Base-by-base conservation (phyloP, 2,797 vertebrate species). In the Protonibea diacanthus region DNA sequence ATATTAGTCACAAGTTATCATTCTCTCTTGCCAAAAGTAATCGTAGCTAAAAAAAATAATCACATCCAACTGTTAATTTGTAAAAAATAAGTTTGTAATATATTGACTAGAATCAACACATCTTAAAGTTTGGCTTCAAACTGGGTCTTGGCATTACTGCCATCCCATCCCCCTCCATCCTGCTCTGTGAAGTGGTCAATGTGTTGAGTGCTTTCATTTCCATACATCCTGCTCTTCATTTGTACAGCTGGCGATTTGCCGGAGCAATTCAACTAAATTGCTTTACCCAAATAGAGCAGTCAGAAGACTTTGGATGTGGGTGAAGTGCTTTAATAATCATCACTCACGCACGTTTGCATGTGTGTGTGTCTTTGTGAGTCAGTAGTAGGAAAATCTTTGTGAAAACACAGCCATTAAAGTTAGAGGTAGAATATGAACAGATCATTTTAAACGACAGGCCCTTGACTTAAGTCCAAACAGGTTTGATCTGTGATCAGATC, bases 161-260 rank as follows among this genome's bases (percentile, higher is more conserved):
- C 0, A 2, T 20, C 67, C 63, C 63, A 5, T 65, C 81, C 76
- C 76, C 77, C 73, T 29, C 13, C 20, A 44, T 29, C 49, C 44
- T 40, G 21, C 40, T 66, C 9, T 86, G 55, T 72, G 59, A 80
- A 79, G 74, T 80, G 64, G 68, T 70, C 52, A 64, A 52, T 76
- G 65, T 82, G 60, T 65, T 66, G 23, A 55, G 52, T 57, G 64
- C 73, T 72, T 81, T 74, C 62, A 58, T 63, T 67, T 81, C 74
- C 76, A 74, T 78, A 76, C 85, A 81, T 88, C 81, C 82, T 83
- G 82, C 71, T 74, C 77, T 84, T 71, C 79, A 88, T 91, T 92
- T 91, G 71, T 77, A 87, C 89, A 92, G 89, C 88, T 90, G 88
- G 75, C 57, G 47, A 61, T 82, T 86, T 82, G 49, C 74, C 49